These are phyloP conservation scores for Tachina fera DNA, from an alignment of 2,888 invertebrate genomes.

Conservation along the genomic window DNA sequence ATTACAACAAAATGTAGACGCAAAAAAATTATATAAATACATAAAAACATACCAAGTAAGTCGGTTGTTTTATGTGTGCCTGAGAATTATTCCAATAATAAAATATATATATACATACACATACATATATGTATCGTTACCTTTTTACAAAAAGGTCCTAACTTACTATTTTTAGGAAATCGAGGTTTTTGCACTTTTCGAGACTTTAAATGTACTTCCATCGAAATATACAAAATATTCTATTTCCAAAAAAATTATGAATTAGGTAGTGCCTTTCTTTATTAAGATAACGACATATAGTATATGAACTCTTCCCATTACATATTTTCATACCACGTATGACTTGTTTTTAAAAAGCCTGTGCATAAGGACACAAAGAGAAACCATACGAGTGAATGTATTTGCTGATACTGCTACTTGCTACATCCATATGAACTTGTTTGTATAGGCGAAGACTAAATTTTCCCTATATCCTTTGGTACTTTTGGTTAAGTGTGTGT, in stretches of 20 bases:
- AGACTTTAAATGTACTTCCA: no score
- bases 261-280: no score
- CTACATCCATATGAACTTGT: neutral
- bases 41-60: conserved; percentile 13
- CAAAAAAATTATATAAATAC: neutral
- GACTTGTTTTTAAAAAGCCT: neutral
- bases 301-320: neutral
- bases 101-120: neutral
- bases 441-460: neutral
- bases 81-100: neutral
- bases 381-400: conserved; percentile 26
- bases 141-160: no score
- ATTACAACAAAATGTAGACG: conserved; percentile 46
- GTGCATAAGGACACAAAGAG: conserved; percentile 1
- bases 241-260: no score
- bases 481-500: conserved; percentile 1
- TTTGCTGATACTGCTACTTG: conserved; percentile 55
- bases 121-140: no score
- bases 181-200: no score
- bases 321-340: conserved; percentile 39
- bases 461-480: conserved; percentile 8
- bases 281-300: no score
- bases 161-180: no score
- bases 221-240: no score
- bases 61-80: conserved; percentile 48